These are phyloP conservation scores for Empidonax traillii DNA, from an alignment of 2,113 vertebrate genomes.

Conservation along the genomic window DNA sequence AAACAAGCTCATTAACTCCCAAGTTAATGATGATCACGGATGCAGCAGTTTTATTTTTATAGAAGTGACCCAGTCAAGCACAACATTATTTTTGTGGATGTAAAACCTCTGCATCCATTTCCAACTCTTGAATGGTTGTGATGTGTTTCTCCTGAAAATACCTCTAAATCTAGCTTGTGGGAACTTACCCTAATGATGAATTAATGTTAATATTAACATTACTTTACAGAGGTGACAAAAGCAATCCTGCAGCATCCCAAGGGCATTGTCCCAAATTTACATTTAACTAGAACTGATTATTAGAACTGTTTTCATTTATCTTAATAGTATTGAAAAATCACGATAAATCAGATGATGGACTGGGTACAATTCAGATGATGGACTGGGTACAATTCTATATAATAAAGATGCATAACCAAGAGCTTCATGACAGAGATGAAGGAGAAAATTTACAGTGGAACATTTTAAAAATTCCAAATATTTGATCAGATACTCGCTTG, in stretches of 20 bases:
- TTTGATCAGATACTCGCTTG: conserved; percentile 79
- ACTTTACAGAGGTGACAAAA: conserved; percentile 1
- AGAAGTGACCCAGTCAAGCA: background rate
- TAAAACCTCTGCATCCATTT: background rate
- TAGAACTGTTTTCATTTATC: background rate
- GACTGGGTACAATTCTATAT: background rate
- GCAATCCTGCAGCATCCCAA: background rate
- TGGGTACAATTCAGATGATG: background rate
- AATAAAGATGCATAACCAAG: background rate
- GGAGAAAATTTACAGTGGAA: background rate
- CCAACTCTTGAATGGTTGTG: background rate
- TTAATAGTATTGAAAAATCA: background rate
- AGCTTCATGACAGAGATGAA: background rate
- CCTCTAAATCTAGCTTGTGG: background rate
- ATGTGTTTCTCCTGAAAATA: background rate
- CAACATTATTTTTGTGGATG: background rate
- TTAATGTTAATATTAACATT: background rate
- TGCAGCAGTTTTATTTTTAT: background rate
- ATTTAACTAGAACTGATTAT: background rate
- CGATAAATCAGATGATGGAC: background rate
- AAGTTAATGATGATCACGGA: background rate
- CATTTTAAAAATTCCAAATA: background rate
- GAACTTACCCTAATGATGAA: background rate
- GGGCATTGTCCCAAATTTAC: background rate
- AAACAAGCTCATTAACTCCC: background rate